Percentiles rank a stretch among this genome's conserved stretches.
phyloP scores from a whole-genome alignment of 1,140 invertebrate species.

The Nasonia giraulti region DNA sequence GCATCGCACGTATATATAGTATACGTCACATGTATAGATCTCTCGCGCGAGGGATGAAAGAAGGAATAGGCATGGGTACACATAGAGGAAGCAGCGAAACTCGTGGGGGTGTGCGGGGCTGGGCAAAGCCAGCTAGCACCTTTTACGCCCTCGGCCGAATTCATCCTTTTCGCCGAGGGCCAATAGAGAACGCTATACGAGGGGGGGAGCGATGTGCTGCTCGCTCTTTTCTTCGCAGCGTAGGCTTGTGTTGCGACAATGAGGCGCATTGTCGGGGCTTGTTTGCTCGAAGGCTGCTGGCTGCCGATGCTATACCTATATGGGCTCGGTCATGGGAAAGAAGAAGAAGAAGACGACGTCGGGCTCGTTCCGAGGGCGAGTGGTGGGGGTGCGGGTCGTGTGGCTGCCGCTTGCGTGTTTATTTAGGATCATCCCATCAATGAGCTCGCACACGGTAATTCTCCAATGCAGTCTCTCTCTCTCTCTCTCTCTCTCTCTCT shows the following conservation, averaged over 20 bases:
- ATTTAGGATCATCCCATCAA: conserved; percentile 65
- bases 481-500: neutral
- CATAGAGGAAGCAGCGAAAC: neutral
- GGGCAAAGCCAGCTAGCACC: conserved; percentile 50
- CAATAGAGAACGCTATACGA: neutral
- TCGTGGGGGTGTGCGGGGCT: neutral
- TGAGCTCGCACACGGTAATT: conserved; percentile 54
- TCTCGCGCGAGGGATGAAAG: conserved; percentile 13
- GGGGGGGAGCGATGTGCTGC: conserved; percentile 44
- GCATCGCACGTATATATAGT: neutral
- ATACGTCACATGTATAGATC: neutral
- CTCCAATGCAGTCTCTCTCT: conserved; percentile 29
- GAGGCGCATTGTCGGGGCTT: conserved; percentile 57
- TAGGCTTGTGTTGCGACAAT: conserved; percentile 54
- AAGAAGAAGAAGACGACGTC: conserved; percentile 16
- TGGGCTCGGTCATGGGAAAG: conserved; percentile 42
- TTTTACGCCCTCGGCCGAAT: conserved; percentile 59
- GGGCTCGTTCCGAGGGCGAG: neutral
- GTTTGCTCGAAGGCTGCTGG: conserved; percentile 58
- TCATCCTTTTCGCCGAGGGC: conserved; percentile 53
- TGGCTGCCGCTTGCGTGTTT: conserved; percentile 64
- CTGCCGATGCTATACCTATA: conserved; percentile 24
- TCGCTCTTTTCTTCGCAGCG: conserved; percentile 39
- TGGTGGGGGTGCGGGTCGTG: conserved; percentile 61
- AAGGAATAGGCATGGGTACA: neutral